Percentiles rank a stretch among this genome's conserved stretches.
These are phyloP conservation scores for Loriculus beryllinus DNA, from an alignment of 2,797 vertebrate species.

Conservation along the genomic window DNA sequence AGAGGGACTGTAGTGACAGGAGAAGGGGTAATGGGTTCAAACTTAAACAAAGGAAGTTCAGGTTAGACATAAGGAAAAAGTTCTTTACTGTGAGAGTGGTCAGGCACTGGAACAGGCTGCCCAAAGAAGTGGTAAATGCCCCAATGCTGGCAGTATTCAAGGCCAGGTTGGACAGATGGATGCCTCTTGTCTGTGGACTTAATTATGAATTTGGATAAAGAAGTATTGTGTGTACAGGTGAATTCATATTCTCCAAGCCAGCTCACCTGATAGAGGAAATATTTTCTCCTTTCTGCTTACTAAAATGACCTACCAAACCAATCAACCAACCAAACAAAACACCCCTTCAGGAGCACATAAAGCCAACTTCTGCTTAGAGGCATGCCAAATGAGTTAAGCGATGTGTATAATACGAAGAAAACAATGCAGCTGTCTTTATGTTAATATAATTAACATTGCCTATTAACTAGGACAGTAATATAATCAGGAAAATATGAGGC, in stretches of 20 bases:
- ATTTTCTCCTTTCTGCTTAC: background rate
- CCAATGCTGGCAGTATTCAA: background rate
- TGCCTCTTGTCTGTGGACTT: background rate
- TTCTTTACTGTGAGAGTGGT: background rate
- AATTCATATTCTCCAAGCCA: background rate
- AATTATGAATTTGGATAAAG: background rate
- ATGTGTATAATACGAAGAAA: background rate
- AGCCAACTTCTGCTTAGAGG: background rate
- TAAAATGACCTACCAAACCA: background rate
- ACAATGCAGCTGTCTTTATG: background rate
- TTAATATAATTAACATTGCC: constrained; percentile 13
- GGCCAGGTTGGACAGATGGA: background rate
- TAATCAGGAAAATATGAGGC: background rate
- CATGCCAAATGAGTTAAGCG: background rate
- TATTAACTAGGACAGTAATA: background rate
- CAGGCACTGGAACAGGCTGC: background rate
- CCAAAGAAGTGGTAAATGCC: background rate
- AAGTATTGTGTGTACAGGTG: background rate
- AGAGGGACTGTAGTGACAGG: background rate
- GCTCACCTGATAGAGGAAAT: background rate
- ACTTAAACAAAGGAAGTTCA: background rate
- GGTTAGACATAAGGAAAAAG: background rate
- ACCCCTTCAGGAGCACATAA: background rate
- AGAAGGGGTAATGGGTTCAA: background rate
- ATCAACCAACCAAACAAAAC: background rate